Evolutionary conservation across 2,113 vertebrate species (phyloP).

Genomic region (Motacilla tschutschensis): DNA sequence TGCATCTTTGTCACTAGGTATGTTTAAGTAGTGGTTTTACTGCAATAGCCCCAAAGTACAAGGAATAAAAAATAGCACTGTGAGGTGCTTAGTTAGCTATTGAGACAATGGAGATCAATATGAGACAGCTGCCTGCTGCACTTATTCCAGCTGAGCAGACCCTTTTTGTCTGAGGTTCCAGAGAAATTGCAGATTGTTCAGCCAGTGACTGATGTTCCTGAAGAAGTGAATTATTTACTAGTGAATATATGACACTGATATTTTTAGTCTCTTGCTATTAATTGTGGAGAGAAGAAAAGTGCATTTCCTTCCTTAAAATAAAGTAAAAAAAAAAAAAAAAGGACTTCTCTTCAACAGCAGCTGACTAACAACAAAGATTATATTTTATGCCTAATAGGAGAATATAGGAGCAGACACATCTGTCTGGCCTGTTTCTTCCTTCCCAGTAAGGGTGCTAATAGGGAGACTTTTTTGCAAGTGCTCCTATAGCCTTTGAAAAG

Average conservation of each 20-base stretch:
- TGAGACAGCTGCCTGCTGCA: not conserved
- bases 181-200: not conserved
- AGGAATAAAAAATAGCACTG: not conserved
- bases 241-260: not conserved
- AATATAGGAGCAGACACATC: not conserved
- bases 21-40: not conserved
- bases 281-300: not conserved
- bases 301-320: not conserved
- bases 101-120: not conserved
- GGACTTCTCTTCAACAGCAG: not conserved
- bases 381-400: not conserved
- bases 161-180: not conserved
- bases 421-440: not conserved
- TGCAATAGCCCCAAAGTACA: not conserved
- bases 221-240: slow-evolving; percentile 19
- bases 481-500: not conserved
- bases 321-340: no score
- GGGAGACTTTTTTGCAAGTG: not conserved
- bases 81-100: not conserved
- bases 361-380: not conserved
- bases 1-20: not conserved
- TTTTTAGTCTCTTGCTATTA: not conserved
- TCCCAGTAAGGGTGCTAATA: not conserved
- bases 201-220: not conserved
- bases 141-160: not conserved